Evolutionary conservation across 2,888 invertebrate species (phyloP).

Genomic region (Eilema depressum): DNA sequence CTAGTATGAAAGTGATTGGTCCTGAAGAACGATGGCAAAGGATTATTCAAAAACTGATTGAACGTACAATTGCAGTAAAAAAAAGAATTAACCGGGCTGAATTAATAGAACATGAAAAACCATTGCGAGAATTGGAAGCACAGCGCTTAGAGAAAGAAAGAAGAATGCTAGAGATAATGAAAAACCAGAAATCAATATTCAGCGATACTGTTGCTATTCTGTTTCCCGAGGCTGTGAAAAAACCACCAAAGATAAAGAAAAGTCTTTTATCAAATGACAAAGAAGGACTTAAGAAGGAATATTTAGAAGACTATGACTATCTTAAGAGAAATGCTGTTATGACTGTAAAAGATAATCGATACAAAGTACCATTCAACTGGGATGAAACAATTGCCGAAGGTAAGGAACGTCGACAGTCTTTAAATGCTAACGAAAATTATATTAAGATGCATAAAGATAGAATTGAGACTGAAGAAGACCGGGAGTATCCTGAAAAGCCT

Average conservation of each 20-base stretch:
- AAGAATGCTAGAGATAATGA: constrained; percentile 86
- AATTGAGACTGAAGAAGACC: constrained; percentile 59
- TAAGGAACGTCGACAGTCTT: constrained; percentile 78
- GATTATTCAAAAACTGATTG: constrained; percentile 89
- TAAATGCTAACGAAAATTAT: constrained; percentile 74
- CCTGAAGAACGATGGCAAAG: constrained; percentile 88
- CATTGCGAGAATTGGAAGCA: constrained; percentile 86
- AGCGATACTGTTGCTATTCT: constrained; percentile 88
- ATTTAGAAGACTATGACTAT: constrained; percentile 72
- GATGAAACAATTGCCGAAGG: constrained; percentile 83
- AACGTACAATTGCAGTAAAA: constrained; percentile 88
- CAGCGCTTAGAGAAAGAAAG: constrained; percentile 87
- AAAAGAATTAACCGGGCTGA: constrained; percentile 88
- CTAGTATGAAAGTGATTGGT: constrained; percentile 73
- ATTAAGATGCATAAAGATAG: constrained; percentile 72
- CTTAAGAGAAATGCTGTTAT: constrained; percentile 65
- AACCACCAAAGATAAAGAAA: constrained; percentile 74
- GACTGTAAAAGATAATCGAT: constrained; percentile 81
- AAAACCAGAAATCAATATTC: constrained; percentile 88
- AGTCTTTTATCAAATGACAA: constrained; percentile 79
- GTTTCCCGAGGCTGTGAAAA: constrained; percentile 88
- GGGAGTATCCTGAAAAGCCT: constrained; percentile 27
- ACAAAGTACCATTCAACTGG: constrained; percentile 86
- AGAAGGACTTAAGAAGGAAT: constrained; percentile 68
- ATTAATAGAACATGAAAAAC: constrained; percentile 87